Evolutionary conservation across 2,113 vertebrate species (phyloP).

Genomic region (Dasyprocta punctata): DNA sequence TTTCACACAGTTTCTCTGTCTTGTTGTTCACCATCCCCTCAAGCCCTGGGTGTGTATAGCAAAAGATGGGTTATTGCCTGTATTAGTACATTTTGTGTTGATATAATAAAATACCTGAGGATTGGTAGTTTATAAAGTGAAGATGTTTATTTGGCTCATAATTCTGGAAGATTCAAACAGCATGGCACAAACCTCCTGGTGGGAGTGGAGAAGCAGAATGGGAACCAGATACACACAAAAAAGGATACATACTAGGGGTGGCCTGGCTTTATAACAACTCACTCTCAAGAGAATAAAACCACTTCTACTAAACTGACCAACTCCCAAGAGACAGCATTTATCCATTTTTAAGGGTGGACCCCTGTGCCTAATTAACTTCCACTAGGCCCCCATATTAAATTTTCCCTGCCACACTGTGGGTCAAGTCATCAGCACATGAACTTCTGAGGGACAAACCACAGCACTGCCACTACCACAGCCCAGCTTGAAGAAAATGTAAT

Average conservation of each 20-base stretch:
- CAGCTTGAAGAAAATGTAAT: not conserved
- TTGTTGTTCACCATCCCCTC: too few relatives aligned
- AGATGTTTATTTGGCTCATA: not conserved
- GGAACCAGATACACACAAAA: not conserved
- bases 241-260: not conserved
- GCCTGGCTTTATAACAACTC: not conserved
- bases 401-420: not conserved
- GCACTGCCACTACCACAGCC: not conserved
- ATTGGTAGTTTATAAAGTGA: not conserved
- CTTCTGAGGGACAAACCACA: not conserved
- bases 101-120: not conserved
- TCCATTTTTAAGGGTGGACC: not conserved
- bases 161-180: not conserved
- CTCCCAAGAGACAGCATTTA: not conserved
- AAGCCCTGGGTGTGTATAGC: fast-evolving
- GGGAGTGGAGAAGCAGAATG: not conserved
- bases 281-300: not conserved
- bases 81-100: not conserved
- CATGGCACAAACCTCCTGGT: not conserved
- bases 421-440: not conserved
- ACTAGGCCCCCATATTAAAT: not conserved
- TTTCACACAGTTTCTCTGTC: not conserved
- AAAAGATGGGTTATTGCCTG: not conserved
- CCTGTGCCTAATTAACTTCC: not conserved
- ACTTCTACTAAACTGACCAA: not conserved